Percentiles rank a stretch among this genome's conserved stretches.
Conservation (phyloP, 2,888 invertebrate genomes). For the Erebia palarica region DNA sequence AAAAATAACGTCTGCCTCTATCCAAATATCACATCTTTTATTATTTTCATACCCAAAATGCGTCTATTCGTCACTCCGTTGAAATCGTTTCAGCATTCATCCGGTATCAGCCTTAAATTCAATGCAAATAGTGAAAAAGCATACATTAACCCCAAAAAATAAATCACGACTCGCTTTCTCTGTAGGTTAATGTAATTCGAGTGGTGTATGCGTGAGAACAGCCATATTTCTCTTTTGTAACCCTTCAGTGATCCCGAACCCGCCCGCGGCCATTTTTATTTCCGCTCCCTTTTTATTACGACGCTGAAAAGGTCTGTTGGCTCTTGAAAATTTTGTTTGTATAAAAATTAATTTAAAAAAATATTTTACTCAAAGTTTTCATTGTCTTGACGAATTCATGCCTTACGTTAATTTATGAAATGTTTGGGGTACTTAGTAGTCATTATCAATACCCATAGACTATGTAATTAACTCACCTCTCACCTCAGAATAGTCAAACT, state of each 20-base stretch:
- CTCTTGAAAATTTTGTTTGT: conserved; percentile 13
- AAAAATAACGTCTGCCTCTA: too few species aligned
- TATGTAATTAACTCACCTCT: too few species aligned
- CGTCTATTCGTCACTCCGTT: too few species aligned
- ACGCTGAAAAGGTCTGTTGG: conserved; percentile 17
- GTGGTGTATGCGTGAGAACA: conserved; percentile 32
- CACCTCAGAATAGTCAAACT: too few species aligned
- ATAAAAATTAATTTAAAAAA: background rate
- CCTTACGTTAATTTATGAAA: too few species aligned
- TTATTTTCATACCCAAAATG: too few species aligned
- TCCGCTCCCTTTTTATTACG: conserved; percentile 31
- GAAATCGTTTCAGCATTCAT: background rate
- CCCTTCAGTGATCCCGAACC: conserved; percentile 30
- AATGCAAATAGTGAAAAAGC: conserved; percentile 11
- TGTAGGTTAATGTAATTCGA: conserved; percentile 41
- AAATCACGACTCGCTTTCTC: conserved; percentile 34
- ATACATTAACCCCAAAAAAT: conserved; percentile 25
- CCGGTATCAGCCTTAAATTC: background rate
- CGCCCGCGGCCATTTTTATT: conserved; percentile 35
- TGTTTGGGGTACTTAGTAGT: too few species aligned
- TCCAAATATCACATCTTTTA: too few species aligned
- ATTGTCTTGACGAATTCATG: too few species aligned
- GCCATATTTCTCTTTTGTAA: conserved; percentile 40
- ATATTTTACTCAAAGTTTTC: too few species aligned
- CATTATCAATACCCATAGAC: too few species aligned